Conservation (phyloP, 2,888 invertebrate species). For the Hypomecis punctinalis region DNA sequence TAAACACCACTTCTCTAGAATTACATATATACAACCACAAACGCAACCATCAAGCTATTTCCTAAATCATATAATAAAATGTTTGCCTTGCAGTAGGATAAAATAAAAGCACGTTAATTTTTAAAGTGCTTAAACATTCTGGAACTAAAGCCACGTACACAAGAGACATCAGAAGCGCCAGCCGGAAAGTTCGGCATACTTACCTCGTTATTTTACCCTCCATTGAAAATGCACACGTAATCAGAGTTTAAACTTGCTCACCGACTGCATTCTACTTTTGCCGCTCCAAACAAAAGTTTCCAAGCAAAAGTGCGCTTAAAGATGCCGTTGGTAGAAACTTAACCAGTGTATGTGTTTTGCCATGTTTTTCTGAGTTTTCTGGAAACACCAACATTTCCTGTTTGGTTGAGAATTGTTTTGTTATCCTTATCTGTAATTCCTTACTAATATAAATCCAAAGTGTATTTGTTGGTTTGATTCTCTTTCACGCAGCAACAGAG, state of each 20-base stretch:
- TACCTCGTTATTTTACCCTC: constrained; percentile 19
- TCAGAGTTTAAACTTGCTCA: constrained; percentile 17
- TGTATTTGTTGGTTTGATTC: too few relatives aligned
- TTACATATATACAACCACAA: too few relatives aligned
- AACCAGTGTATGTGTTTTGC: background rate
- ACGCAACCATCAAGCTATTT: background rate
- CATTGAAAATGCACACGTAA: constrained; percentile 23
- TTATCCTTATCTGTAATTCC: background rate
- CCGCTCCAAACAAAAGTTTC: constrained; percentile 20
- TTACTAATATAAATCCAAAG: too few relatives aligned
- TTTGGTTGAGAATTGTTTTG: background rate
- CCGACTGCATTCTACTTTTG: constrained; percentile 17
- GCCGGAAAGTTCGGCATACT: constrained; percentile 9
- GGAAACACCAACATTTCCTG: background rate
- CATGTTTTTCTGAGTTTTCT: background rate
- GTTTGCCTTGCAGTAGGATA: too few relatives aligned
- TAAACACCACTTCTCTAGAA: too few relatives aligned
- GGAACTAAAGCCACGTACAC: constrained; percentile 3
- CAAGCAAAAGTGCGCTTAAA: constrained; percentile 10
- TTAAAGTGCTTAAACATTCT: background rate
- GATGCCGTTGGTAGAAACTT: constrained; percentile 9
- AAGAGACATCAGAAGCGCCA: constrained; percentile 12
- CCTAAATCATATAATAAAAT: background rate
- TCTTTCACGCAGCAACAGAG: too few relatives aligned
- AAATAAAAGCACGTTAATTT: background rate